Evolutionary conservation across 2,888 invertebrate species (phyloP).

Genomic region (Melanotus villosus): DNA sequence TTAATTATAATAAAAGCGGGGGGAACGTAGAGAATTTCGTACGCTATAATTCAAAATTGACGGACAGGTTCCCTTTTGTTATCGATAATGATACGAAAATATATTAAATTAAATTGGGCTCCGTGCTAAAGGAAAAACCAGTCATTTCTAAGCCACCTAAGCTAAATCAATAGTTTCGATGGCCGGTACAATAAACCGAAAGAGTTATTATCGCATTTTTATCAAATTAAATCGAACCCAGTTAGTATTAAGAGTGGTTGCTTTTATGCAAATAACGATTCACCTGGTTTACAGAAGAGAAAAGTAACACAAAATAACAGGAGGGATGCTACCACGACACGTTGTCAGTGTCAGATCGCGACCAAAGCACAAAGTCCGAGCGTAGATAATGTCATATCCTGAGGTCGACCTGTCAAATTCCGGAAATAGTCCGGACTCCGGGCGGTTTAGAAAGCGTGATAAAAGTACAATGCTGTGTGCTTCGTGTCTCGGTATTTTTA

Average conservation of each 20-base stretch:
- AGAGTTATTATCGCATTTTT: constrained; percentile 33
- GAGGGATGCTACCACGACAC: not conserved
- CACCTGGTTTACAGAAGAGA: not conserved
- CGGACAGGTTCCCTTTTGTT: constrained; percentile 33
- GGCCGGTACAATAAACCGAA: too few species aligned
- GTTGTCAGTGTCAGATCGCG: constrained; percentile 11
- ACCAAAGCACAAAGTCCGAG: constrained; percentile 58
- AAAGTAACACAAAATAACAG: not conserved
- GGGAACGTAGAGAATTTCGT: constrained; percentile 20
- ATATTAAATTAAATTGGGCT: constrained; percentile 27
- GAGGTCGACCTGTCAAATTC: constrained; percentile 67
- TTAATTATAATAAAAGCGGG: constrained; percentile 41
- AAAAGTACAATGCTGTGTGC: constrained; percentile 62
- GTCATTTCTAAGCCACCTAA: not conserved
- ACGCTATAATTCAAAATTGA: constrained; percentile 33
- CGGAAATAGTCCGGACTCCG: constrained; percentile 67
- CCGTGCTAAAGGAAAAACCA: not conserved
- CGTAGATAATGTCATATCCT: constrained; percentile 67
- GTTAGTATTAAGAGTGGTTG: too few species aligned
- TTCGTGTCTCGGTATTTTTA: constrained; percentile 23
- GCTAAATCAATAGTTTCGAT: too few species aligned
- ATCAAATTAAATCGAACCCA: constrained; percentile 17
- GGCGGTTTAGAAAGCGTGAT: constrained; percentile 63
- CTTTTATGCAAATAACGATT: not conserved
- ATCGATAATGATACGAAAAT: constrained; percentile 35